Conservation (phyloP, 2,797 vertebrate species). For the Periophthalmus magnuspinnatus region DNA sequence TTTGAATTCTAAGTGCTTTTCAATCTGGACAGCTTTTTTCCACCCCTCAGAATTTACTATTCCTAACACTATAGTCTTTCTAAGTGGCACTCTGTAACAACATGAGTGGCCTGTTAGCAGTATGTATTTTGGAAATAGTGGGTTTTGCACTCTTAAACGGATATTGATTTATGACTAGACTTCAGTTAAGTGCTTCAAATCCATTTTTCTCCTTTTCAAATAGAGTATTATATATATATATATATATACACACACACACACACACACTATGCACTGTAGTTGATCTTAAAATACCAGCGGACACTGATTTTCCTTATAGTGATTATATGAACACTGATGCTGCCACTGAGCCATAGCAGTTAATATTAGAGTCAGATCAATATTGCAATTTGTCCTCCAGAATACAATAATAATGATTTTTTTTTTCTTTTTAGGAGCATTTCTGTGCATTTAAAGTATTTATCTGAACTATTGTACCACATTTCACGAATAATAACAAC, state of each 20-base stretch:
- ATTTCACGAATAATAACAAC: too few species aligned
- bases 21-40: not conserved
- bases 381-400: too few species aligned
- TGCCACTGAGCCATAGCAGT: too few species aligned
- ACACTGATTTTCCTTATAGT: not conserved
- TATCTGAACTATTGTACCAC: too few species aligned
- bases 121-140: slow-evolving; percentile 3
- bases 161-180: slow-evolving; percentile 2
- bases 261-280: too few species aligned
- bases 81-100: not conserved
- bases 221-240: not conserved
- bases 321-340: too few species aligned
- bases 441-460: too few species aligned
- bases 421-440: too few species aligned
- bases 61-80: not conserved
- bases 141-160: not conserved
- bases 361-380: too few species aligned
- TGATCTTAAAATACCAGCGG: not conserved
- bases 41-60: not conserved
- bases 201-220: not conserved
- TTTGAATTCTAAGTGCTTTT: not conserved
- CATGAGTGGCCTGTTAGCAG: not conserved
- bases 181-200: slow-evolving; percentile 1
- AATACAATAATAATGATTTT: too few species aligned
- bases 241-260: too few species aligned